Percentiles rank a stretch among this genome's conserved stretches.
Evolutionary conservation across 2,113 vertebrate genomes (phyloP).

Genomic region (Eclectus roratus): DNA sequence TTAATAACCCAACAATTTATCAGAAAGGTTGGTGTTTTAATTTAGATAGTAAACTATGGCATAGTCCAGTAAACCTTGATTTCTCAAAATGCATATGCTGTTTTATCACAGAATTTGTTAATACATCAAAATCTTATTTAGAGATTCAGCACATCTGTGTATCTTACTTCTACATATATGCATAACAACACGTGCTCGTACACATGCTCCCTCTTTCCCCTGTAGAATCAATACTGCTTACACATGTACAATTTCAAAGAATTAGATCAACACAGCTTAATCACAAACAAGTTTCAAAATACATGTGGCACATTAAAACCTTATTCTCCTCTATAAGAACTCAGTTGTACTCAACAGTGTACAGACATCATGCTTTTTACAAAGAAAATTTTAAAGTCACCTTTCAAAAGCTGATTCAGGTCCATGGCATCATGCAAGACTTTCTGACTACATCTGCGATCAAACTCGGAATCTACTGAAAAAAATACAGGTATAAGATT

Average conservation of each 20-base stretch:
- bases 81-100: background rate
- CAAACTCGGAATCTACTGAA: slow-evolving; percentile 63
- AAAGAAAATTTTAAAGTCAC: slow-evolving; percentile 56
- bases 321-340: background rate
- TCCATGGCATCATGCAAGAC: slow-evolving; percentile 80
- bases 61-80: background rate
- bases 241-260: background rate
- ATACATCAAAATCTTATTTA: background rate
- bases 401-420: slow-evolving; percentile 82
- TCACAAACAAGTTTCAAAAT: background rate
- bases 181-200: background rate
- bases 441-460: slow-evolving; percentile 68
- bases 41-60: background rate
- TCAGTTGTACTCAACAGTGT: background rate
- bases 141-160: background rate
- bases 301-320: background rate
- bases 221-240: background rate
- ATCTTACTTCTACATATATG: background rate
- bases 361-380: background rate
- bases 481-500: slow-evolving; percentile 6
- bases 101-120: background rate
- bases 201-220: background rate
- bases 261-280: background rate
- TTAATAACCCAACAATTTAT: background rate
- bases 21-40: background rate